phyloP scores from a whole-genome alignment of 2,888 invertebrate species.

The Ceriagrion tenellum region DNA sequence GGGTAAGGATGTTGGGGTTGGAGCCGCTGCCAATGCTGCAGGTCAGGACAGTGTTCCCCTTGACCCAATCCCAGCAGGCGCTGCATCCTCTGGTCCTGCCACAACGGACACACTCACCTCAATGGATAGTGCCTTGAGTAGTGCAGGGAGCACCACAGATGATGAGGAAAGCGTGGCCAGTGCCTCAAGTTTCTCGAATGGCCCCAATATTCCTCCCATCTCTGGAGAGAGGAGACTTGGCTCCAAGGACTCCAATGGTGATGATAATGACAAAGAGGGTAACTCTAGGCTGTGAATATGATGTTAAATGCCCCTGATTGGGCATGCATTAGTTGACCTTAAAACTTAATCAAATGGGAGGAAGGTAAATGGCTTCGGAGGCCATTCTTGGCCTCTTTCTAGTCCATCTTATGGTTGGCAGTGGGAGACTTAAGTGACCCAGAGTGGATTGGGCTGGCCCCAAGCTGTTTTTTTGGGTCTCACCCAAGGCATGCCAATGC shows the following conservation, averaged over 20 bases:
- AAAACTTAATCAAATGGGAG: slow-evolving; percentile 5
- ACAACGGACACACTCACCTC: slow-evolving; percentile 70
- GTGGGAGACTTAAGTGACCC: slow-evolving; percentile 2
- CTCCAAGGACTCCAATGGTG: slow-evolving; percentile 47
- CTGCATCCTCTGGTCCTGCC: slow-evolving; percentile 68
- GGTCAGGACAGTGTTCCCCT: slow-evolving; percentile 50
- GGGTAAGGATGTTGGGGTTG: slow-evolving; percentile 25
- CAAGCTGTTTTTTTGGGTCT: not conserved
- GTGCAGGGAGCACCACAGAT: slow-evolving; percentile 69
- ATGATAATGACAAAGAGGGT: slow-evolving; percentile 42
- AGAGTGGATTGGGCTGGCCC: slow-evolving; percentile 53
- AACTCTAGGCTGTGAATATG: slow-evolving; percentile 62
- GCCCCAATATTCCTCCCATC: slow-evolving; percentile 40
- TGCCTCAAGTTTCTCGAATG: slow-evolving; percentile 59
- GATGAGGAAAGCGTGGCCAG: slow-evolving; percentile 69
- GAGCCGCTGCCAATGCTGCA: not conserved
- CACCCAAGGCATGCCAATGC: slow-evolving; percentile 39
- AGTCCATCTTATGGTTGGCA: slow-evolving; percentile 48
- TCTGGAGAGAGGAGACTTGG: slow-evolving; percentile 38
- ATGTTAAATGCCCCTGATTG: not conserved
- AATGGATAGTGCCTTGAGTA: slow-evolving; percentile 71
- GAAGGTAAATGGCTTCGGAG: slow-evolving; percentile 7
- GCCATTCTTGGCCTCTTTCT: slow-evolving; percentile 48
- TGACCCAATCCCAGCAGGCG: slow-evolving; percentile 58
- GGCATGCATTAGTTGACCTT: slow-evolving; percentile 28